Evolutionary conservation across 1,140 invertebrate genomes (phyloP), one percentile per base, ranked within the genome.

Genomic region (Mya arenaria): DNA sequence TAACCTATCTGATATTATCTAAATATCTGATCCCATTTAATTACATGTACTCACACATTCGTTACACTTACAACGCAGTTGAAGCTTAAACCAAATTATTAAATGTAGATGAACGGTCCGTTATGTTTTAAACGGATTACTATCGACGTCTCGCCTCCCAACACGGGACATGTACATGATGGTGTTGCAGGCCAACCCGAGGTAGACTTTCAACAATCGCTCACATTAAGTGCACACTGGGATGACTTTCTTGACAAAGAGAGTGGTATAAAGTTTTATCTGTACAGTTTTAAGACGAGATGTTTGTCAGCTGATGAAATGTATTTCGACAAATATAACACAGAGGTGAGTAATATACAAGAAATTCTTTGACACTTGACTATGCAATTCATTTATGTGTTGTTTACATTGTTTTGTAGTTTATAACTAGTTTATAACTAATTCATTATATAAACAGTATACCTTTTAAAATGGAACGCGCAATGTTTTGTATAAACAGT

Each of bases 161-260:
- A 75, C 8, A 28, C 15, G 17, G 85, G 85, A 19, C 13, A 23
- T 6, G 85, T 86, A 4, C 41, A 77, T 48, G 85, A 86, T 63
- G 81, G 85, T 2, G 28, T 55, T 30, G 3, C 17, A 25, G 77
- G 63, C 15, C 34, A 56, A n/a, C 63, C 72, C 2, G 85, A 86
- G 48, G 34, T 79, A 17, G 85, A 86, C 52, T 86, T 69, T 30
- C 73, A 83, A 63, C n/a, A 34, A 15, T 36, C 15, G 25, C 34
- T 19, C 19, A 69, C 25, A 15, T 13, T 86, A 8, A 30, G 32
- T 39, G 84, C 66, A 3, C 44, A 80, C 65, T 86, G 85, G 85
- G 71, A 73, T 17, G 85, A 73, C 4, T 86, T 85, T 37, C 77
- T 85, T 83, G 85, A 86, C 52, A 69, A 68, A 44, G 85, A 86